These are phyloP conservation scores for Anarsia innoxiella DNA, from an alignment of 2,888 invertebrate species.

Conservation along the genomic window DNA sequence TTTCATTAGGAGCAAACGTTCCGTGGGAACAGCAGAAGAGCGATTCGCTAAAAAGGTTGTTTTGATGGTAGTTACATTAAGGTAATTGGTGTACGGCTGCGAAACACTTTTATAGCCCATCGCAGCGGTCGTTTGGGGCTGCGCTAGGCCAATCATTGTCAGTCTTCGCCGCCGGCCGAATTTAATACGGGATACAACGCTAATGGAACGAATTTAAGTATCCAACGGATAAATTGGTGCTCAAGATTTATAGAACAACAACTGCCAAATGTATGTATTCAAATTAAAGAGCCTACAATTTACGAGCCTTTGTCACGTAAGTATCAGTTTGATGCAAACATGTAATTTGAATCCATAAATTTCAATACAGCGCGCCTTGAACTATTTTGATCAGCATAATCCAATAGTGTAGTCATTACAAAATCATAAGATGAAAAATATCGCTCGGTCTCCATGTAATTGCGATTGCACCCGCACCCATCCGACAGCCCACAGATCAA, in stretches of 20 bases:
- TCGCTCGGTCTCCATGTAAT: slow-evolving; percentile 42
- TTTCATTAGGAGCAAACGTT: slow-evolving; percentile 56
- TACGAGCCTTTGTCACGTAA: slow-evolving; percentile 29
- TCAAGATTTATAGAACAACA: slow-evolving; percentile 55
- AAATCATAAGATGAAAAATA: slow-evolving; percentile 25
- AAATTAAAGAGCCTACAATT: slow-evolving; percentile 34
- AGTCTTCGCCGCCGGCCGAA: slow-evolving; percentile 51
- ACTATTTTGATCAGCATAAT: slow-evolving; percentile 8
- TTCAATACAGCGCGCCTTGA: slow-evolving; percentile 13
- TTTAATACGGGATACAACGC: slow-evolving; percentile 55
- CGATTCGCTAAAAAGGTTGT: slow-evolving; percentile 63
- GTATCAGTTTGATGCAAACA: slow-evolving; percentile 12
- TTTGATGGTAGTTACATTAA: slow-evolving; percentile 68
- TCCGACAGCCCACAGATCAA: slow-evolving; percentile 52
- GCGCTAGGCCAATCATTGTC: slow-evolving; percentile 59
- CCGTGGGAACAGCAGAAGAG: slow-evolving; percentile 47
- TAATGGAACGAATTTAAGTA: slow-evolving; percentile 60
- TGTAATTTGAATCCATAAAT: slow-evolving; percentile 25
- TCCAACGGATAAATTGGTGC: slow-evolving; percentile 50
- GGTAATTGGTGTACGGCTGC: slow-evolving; percentile 66
- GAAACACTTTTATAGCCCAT: slow-evolving; percentile 66
- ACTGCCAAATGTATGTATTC: slow-evolving; percentile 39
- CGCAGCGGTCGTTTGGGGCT: slow-evolving; percentile 56
- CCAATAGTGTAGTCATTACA: slow-evolving; percentile 24
- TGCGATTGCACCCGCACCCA: slow-evolving; percentile 44